phyloP scores from a whole-genome alignment of 1,140 invertebrate genomes.

The Potamilus streckersoni region DNA sequence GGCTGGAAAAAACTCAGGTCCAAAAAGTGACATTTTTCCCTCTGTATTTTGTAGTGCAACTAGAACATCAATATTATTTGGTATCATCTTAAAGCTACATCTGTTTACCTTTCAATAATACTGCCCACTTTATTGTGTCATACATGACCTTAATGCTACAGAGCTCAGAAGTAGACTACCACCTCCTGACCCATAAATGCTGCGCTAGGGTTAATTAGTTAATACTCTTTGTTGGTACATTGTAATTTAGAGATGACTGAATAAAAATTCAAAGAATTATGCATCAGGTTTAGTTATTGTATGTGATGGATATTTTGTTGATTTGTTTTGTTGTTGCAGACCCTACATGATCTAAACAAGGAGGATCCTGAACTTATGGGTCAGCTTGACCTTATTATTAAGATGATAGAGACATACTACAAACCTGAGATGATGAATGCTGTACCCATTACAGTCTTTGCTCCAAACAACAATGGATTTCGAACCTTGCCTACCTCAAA shows the following conservation, averaged over 20 bases:
- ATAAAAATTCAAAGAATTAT: background rate
- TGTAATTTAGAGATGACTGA: background rate
- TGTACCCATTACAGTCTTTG: conserved; percentile 57
- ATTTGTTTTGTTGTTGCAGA: conserved; percentile 25
- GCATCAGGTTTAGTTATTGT: background rate
- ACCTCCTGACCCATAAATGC: background rate
- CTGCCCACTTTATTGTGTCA: too few relatives aligned
- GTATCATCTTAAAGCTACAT: too few relatives aligned
- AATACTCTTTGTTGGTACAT: too few relatives aligned
- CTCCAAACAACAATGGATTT: conserved; percentile 44
- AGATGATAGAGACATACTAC: conserved; percentile 37
- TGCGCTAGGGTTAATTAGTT: too few relatives aligned
- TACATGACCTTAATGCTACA: too few relatives aligned
- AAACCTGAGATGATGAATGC: conserved; percentile 33
- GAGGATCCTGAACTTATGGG: conserved; percentile 33
- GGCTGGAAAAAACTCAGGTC: too few relatives aligned
- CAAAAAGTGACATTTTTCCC: too few relatives aligned
- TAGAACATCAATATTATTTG: too few relatives aligned
- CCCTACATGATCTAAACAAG: conserved; percentile 35
- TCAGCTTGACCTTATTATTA: conserved; percentile 32
- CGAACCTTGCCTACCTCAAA: conserved; percentile 21
- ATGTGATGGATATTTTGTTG: background rate
- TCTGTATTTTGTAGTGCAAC: too few relatives aligned
- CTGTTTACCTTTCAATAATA: too few relatives aligned
- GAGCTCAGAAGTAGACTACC: too few relatives aligned